Base-by-base conservation (phyloP, 1,140 invertebrate species). In the Nomia melanderi region DNA sequence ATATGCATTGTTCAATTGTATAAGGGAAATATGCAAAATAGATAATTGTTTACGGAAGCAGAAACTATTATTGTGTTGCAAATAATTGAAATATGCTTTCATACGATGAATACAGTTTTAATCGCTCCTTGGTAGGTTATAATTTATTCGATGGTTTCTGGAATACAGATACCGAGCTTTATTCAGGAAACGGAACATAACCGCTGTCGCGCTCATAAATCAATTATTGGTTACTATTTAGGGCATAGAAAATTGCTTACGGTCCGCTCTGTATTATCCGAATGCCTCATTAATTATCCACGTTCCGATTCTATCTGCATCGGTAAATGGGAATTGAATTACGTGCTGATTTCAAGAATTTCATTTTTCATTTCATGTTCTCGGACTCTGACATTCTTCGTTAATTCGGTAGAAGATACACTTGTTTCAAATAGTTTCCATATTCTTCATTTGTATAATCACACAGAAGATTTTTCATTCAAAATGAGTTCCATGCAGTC, bases 191-290 rank as follows among this genome's bases (percentile, higher is more conserved):
- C 36, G 50, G 17, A 47, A 65, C n/a, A 47, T 33, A 74, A 56
- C 27, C 39, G 62, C n/a, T 56, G 50, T 47, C 25, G 39, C 33
- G 62, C 20, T 41, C 71, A 39, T 74, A 65, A 74, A 74, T 74
- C 71, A 74, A 74, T 74, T 74, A 74, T 74, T 41, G 62, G 71
- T 74, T 56, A 74, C 62, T 74, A 65, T 74, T 74, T 56, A 56
- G 47, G 54, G 47, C 62, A 50, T 36, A 53, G 62, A 74, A 74
- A 66, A 74, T 74, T 74, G 71, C 60, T 74, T 44, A 54, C 62
- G 39, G 25, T 25, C 70, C 12, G 33, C 2, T 20, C 71, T 31
- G 71, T 31, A 65, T 74, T 41, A 12, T 27, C 50, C 50, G 71
- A 54, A 66, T 65, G n/a, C 39, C 62, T 74, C 71, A 54, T 74